Evolutionary conservation across 2,888 invertebrate species (phyloP).

Genomic region (Nebria salina): DNA sequence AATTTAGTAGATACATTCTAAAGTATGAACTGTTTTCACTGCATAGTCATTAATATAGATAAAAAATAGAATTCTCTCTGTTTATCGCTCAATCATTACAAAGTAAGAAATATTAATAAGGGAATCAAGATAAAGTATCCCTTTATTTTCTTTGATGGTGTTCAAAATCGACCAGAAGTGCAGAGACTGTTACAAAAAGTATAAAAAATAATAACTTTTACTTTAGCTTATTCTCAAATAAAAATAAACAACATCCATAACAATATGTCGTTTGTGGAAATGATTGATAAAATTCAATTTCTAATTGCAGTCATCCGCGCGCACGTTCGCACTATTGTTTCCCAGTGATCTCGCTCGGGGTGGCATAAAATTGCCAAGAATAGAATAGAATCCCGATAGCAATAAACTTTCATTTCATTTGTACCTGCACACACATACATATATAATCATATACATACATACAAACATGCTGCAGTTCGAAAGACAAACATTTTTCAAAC

Average conservation of each 20-base stretch:
- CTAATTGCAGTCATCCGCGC: slow-evolving; percentile 39
- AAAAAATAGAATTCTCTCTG: too few relatives aligned
- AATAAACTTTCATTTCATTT: slow-evolving; percentile 44
- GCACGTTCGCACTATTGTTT: slow-evolving; percentile 25
- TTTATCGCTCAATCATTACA: too few relatives aligned
- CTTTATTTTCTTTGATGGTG: too few relatives aligned
- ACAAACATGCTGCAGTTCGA: neutral
- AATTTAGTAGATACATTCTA: too few relatives aligned
- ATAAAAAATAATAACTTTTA: slow-evolving; percentile 18
- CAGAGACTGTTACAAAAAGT: neutral
- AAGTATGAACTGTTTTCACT: too few relatives aligned
- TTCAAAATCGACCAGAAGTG: too few relatives aligned
- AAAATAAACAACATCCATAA: slow-evolving; percentile 7
- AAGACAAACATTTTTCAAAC: slow-evolving; percentile 12
- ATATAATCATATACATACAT: neutral
- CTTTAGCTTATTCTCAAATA: slow-evolving; percentile 9
- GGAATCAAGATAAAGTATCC: too few relatives aligned
- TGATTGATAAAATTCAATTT: slow-evolving; percentile 28
- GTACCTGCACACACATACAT: slow-evolving; percentile 23
- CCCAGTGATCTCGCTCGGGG: slow-evolving; percentile 26
- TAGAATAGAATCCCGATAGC: slow-evolving; percentile 32
- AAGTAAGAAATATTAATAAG: too few relatives aligned
- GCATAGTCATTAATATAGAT: too few relatives aligned
- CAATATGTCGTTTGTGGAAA: neutral
- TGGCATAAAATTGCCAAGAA: slow-evolving; percentile 29